Evolutionary conservation across 2,797 vertebrate species (phyloP).

Genomic region (Orestias chungarensis): DNA sequence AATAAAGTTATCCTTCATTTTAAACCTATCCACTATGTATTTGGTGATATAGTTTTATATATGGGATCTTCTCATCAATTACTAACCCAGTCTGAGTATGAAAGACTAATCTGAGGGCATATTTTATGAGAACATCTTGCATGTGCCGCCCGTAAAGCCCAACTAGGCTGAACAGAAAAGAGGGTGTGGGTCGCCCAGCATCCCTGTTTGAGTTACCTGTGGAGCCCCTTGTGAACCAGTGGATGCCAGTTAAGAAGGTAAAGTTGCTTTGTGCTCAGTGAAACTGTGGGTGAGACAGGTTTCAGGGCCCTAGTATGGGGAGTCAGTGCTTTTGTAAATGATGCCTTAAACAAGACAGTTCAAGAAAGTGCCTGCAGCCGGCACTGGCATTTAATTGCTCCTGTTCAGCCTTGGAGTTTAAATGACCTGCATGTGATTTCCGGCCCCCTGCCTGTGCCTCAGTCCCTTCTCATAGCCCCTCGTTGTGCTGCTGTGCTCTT

Average conservation of each 20-base stretch:
- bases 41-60: neutral
- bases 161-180: slow-evolving; percentile 38
- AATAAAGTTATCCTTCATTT: neutral
- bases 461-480: slow-evolving; percentile 77
- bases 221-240: slow-evolving; percentile 61
- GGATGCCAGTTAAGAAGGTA: slow-evolving; percentile 68
- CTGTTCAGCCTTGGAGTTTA: slow-evolving; percentile 88
- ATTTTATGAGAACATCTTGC: slow-evolving; percentile 17
- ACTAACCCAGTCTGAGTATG: slow-evolving; percentile 14
- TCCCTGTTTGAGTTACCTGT: slow-evolving; percentile 54
- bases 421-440: slow-evolving; percentile 86
- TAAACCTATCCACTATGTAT: neutral
- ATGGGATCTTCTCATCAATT: slow-evolving; percentile 23
- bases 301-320: slow-evolving; percentile 64
- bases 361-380: slow-evolving; percentile 69
- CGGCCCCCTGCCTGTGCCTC: slow-evolving; percentile 76
- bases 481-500: slow-evolving; percentile 82
- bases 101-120: slow-evolving; percentile 14
- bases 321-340: slow-evolving; percentile 67
- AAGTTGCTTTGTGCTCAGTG: slow-evolving; percentile 61
- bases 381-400: slow-evolving; percentile 78
- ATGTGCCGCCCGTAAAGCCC: slow-evolving; percentile 30
- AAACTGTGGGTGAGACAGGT: slow-evolving; percentile 66
- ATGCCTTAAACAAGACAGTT: slow-evolving; percentile 73
- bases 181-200: slow-evolving; percentile 41